Percentiles rank a stretch among this genome's conserved stretches.
Evolutionary conservation across 1,140 invertebrate species (phyloP).

Genomic region (Phenacoccus solenopsis): DNA sequence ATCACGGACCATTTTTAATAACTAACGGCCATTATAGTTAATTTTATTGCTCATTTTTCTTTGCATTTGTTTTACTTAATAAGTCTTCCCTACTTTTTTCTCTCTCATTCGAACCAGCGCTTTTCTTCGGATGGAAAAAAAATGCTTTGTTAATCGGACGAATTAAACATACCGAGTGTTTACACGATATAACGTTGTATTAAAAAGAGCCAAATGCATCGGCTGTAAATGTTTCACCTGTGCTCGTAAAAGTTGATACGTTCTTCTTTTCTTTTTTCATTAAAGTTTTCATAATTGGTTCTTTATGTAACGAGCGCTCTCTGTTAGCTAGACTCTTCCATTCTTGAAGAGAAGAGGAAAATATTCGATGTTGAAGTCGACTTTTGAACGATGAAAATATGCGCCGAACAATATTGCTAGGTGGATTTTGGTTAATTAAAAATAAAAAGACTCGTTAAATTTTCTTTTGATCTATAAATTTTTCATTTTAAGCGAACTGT

Average conservation of each 20-base stretch:
- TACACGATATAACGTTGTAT: neutral
- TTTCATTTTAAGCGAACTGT: neutral
- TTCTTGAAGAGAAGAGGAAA: neutral
- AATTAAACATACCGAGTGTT: neutral
- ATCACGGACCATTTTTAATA: conserved; percentile 7
- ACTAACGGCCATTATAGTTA: conserved; percentile 8
- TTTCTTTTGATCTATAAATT: neutral
- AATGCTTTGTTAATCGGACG: neutral
- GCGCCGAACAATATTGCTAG: too few relatives aligned
- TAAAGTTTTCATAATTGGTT: neutral
- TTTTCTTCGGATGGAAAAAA: neutral
- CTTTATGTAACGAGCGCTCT: neutral
- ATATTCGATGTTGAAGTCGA: neutral
- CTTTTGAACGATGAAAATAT: too few relatives aligned
- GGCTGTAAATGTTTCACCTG: neutral
- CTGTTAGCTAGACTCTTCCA: too few relatives aligned
- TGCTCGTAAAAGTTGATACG: neutral
- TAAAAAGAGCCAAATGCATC: neutral
- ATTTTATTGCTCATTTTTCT: conserved; percentile 15
- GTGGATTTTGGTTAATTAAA: neutral
- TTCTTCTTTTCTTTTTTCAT: neutral
- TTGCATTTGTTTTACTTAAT: conserved; percentile 6
- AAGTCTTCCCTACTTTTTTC: neutral
- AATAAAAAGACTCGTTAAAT: neutral
- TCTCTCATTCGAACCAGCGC: too few relatives aligned